Percentiles rank a stretch among this genome's conserved stretches.
Conservation (phyloP, 2,888 invertebrate genomes). For the Cheilosia pagana region DNA sequence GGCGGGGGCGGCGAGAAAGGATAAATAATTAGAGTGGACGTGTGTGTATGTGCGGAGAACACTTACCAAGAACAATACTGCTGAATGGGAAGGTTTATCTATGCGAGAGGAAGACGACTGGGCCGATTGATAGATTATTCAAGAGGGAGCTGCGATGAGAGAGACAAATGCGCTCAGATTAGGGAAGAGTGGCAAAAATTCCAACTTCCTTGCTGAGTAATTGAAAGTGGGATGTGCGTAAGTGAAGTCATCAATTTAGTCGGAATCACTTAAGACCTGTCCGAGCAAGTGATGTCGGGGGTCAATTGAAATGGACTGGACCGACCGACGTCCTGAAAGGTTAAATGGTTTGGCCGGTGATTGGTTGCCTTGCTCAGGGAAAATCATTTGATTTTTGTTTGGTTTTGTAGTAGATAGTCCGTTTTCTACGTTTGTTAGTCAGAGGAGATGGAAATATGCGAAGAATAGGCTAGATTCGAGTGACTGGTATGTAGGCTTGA, state of each 20-base stretch:
- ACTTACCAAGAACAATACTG: slow-evolving; percentile 62
- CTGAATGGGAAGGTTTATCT: slow-evolving; percentile 55
- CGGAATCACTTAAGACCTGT: slow-evolving; percentile 11
- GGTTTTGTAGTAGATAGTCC: no score
- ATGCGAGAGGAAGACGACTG: slow-evolving; percentile 33
- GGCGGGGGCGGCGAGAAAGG: slow-evolving; percentile 2
- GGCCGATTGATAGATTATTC: slow-evolving; percentile 59
- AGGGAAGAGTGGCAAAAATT: slow-evolving; percentile 13
- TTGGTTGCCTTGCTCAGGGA: no score
- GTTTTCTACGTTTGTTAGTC: no score
- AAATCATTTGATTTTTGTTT: no score
- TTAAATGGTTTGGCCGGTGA: no score
- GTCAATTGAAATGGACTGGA: background rate
- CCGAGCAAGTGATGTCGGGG: background rate
- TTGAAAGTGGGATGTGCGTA: background rate
- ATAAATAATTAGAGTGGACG: slow-evolving; percentile 63
- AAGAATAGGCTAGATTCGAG: no score
- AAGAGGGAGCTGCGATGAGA: slow-evolving; percentile 17
- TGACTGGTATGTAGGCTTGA: no score
- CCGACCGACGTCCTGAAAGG: no score
- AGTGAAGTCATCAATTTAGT: background rate
- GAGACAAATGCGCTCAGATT: slow-evolving; percentile 36
- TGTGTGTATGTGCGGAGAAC: slow-evolving; percentile 39
- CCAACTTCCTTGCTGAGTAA: background rate
- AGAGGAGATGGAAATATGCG: no score